Conservation (phyloP, 2,113 vertebrate species). For the Solenodon paradoxus region DNA sequence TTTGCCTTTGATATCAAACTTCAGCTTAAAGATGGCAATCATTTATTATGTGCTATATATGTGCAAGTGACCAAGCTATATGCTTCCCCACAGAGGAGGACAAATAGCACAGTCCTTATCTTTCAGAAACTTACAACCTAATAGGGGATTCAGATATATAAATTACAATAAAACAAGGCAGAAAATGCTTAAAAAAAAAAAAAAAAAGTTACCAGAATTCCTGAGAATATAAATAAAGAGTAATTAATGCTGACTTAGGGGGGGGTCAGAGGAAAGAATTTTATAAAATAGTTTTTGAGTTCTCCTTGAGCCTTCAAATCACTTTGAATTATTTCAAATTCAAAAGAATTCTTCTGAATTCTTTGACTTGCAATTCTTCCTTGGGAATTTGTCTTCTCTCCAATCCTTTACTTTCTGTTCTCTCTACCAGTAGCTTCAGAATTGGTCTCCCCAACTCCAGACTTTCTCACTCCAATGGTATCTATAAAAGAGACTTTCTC, state of each 20-base stretch:
- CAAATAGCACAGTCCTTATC: background rate
- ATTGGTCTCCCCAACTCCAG: background rate
- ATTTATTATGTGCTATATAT: slow-evolving; percentile 29
- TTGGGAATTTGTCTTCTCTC: background rate
- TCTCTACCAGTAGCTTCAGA: background rate
- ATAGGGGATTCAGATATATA: background rate
- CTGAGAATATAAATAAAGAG: background rate
- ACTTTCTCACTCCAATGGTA: background rate
- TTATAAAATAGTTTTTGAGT: background rate
- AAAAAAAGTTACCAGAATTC: background rate
- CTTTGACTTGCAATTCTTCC: background rate
- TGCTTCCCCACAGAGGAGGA: background rate
- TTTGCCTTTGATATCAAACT: slow-evolving; percentile 38
- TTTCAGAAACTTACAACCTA: slow-evolving; percentile 8
- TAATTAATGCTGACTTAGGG: background rate
- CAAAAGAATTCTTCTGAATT: too few relatives aligned
- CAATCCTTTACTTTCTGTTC: background rate
- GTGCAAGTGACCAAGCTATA: background rate
- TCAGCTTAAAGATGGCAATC: slow-evolving; percentile 48
- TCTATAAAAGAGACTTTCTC: background rate
- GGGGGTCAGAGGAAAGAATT: background rate
- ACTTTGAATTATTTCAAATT: too few relatives aligned
- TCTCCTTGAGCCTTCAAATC: background rate
- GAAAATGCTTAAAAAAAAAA: background rate
- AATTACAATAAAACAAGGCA: slow-evolving; percentile 29